Conservation (phyloP, 2,888 invertebrate species). For the Drosophila gaucha region DNA sequence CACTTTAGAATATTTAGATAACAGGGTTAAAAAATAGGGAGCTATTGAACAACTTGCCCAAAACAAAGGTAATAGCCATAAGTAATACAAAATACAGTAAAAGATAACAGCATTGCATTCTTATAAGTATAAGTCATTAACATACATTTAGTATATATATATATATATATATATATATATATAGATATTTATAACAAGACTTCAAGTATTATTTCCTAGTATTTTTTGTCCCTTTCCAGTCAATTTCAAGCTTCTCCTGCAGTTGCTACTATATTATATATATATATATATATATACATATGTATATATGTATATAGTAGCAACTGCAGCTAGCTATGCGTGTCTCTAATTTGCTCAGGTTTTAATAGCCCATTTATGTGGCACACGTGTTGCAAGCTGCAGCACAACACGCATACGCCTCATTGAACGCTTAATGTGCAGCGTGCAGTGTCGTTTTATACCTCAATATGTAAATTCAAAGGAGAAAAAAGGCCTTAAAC, state of each 20-base stretch:
- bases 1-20: slow-evolving; percentile 6
- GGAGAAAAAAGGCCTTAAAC: slow-evolving; percentile 63
- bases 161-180: neutral
- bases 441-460: slow-evolving; percentile 43
- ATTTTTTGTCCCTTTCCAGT: no score
- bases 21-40: neutral
- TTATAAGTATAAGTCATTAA: neutral
- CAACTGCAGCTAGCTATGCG: neutral
- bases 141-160: neutral
- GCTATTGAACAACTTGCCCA: no score
- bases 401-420: slow-evolving; percentile 64
- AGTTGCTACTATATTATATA: no score
- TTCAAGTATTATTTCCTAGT: neutral
- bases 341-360: slow-evolving; percentile 24
- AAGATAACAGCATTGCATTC: no score
- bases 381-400: slow-evolving; percentile 31
- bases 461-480: slow-evolving; percentile 41
- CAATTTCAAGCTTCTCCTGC: no score
- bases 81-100: no score
- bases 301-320: no score
- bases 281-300: no score
- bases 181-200: neutral
- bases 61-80: no score
- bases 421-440: slow-evolving; percentile 52
- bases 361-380: slow-evolving; percentile 23